phyloP scores from a whole-genome alignment of 2,113 vertebrate species.

The Tachycineta bicolor region DNA sequence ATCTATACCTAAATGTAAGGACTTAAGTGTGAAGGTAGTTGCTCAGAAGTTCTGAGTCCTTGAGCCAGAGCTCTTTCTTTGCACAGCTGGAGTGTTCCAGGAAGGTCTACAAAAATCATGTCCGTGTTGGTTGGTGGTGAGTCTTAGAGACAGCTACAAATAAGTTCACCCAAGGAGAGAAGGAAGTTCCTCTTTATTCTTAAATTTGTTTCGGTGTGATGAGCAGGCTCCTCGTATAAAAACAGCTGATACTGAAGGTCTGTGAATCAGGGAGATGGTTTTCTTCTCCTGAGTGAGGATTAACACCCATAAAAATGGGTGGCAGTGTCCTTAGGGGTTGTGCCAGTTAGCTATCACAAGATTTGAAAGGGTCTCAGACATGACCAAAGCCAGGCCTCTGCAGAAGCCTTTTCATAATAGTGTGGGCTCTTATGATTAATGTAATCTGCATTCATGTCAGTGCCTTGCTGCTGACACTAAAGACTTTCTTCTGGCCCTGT shows the following conservation, averaged over 20 bases:
- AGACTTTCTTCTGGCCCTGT: background rate
- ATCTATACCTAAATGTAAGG: background rate
- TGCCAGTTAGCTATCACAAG: background rate
- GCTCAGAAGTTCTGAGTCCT: background rate
- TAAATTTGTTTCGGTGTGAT: background rate
- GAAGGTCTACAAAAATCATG: background rate
- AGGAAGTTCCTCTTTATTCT: background rate
- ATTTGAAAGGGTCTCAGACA: background rate
- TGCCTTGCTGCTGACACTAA: background rate
- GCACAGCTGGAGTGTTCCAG: background rate
- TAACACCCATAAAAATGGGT: background rate
- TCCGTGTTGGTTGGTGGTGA: background rate
- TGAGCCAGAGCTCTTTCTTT: background rate
- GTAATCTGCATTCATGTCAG: rapidly evolving
- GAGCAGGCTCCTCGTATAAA: background rate
- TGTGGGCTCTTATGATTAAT: background rate
- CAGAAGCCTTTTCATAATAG: background rate
- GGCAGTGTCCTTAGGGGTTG: background rate
- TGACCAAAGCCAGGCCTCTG: background rate
- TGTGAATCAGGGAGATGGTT: background rate
- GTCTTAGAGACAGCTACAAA: background rate
- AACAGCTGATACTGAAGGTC: background rate
- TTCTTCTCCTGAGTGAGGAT: background rate
- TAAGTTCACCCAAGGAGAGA: background rate
- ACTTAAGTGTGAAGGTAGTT: background rate